Evolutionary conservation across 2,888 invertebrate species (phyloP), one percentile per base, ranked within the genome.

Genomic region (Orchesellides sinensis): DNA sequence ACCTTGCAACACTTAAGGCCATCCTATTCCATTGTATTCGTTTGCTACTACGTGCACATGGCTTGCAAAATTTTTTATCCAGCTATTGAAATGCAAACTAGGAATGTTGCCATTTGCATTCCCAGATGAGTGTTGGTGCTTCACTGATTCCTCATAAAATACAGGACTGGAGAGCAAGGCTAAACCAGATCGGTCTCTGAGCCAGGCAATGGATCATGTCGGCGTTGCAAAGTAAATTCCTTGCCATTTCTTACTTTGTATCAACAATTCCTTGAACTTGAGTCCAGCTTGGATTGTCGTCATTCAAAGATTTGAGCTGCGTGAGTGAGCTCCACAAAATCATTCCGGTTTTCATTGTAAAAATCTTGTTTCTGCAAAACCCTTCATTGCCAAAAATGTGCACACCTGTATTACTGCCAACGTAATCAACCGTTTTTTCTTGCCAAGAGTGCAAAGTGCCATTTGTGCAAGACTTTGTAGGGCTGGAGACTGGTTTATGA

Each of bases 101-200:
- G 2, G n/a, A 14, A 2, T 40, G 32, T 32, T 10, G 5, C 6
- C 10, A 32, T 32, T 6, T 32, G 6, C 32, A 32, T 32, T 32
- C 10, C 32, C 10, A 40, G 10, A 8, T 40, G 40, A 10, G n/a
- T n/a, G 10, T 14, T 40, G 10, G 40, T 40, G 10, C 10, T 40
- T 40, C 14, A 54, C 54, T 23, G 25, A 54, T 54, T 54, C 25
- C 23, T 12, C 25, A 65, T 56, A 61, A 47, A 66, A 66, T 47
- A n/a, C 12, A 29, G 68, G 45, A 45, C 66, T 77, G 77, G 77
- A 77, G 56, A 68, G 54, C 56, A 77, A 77, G 66, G 68, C 45
- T 68, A 66, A 45, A 23, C 68, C 77, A 77, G 75, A 75, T 54
- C 47, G 68, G 77, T 77, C 77, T 54, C 59, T n/a, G n/a, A n/a